Base-by-base conservation (phyloP, 2,888 invertebrate genomes). In the Steromphala cineraria region DNA sequence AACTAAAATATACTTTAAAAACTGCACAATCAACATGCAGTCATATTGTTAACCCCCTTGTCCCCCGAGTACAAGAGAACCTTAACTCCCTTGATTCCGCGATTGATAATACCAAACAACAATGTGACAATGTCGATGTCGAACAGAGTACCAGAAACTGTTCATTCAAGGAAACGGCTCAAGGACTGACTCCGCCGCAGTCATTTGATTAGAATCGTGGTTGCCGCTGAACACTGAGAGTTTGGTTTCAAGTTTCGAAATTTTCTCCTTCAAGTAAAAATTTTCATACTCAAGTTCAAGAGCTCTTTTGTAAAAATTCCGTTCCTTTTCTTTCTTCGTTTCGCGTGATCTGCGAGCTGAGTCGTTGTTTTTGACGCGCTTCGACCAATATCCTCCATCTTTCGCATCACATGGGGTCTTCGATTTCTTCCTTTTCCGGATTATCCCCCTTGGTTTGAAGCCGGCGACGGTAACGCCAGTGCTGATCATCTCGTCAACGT, bases 361-460 rank as follows among this genome's bases (percentile, higher is more conserved):
- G 67, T 90, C 90, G 85, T 90, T 90, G 86, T 90, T 90, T 82
- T 89, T 90, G 79, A 86, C 85, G 24, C 90, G 76, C 77, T 89
- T 88, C 75, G 89, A 86, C 89, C 89, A 89, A 78, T 89, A 89
- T 21, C 84, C 80, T 1, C 67, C 78, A 74, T 89, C 87, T 78
- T 89, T 89, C 36, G 78, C 71, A 21, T 86, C 83, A 0, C 52
- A 31, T 2, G 85, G 82, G 0, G 78, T 82, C 52, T 71, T 78
- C 17, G 78, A 77, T 74, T 88, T 88, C 74, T 86, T 85, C 53
- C 85, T 76, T 71, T 87, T 88, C 24, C 83, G 80, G 36, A 88
- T 88, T 53, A 87, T 85, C 55, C 87, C 85, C 40, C 89, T 77
- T 19, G 89, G 89, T 82, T 88, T 89, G 77, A 86, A 89, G 8